Conservation (phyloP, 2,113 vertebrate genomes). For the Nematolebias whitei region DNA sequence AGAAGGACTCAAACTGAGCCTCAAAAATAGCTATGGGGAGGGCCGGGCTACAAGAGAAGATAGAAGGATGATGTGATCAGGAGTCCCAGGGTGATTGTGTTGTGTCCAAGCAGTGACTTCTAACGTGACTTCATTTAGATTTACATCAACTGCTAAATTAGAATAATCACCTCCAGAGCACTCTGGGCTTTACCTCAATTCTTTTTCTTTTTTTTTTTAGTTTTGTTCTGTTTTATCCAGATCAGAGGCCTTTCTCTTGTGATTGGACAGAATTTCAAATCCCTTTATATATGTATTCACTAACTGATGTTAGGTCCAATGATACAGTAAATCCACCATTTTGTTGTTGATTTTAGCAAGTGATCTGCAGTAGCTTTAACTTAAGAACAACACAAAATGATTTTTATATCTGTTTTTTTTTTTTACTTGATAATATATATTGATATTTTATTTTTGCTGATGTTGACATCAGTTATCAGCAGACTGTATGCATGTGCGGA, state of each 20-base stretch:
- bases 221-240: conserved; percentile 31
- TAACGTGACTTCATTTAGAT: conserved; percentile 97
- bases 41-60: conserved; percentile 39
- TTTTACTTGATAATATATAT: too few relatives aligned
- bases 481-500: too few relatives aligned
- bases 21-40: conserved; percentile 40
- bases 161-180: conserved; percentile 96
- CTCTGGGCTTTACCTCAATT: conserved; percentile 81
- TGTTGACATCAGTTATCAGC: too few relatives aligned
- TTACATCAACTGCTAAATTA: conserved; percentile 97
- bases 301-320: too few relatives aligned
- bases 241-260: conserved; percentile 11
- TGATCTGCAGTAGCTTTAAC: too few relatives aligned
- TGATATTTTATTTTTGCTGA: too few relatives aligned
- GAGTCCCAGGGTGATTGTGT: conserved; percentile 82
- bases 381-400: too few relatives aligned
- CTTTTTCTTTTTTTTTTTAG: conserved; percentile 63
- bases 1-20: conserved; percentile 58
- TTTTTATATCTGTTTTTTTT: too few relatives aligned
- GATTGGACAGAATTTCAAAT: neutral
- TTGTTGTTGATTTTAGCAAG: too few relatives aligned
- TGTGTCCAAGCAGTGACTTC: conserved; percentile 86
- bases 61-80: conserved; percentile 31
- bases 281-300: too few relatives aligned
- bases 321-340: too few relatives aligned